phyloP scores from a whole-genome alignment of 1,140 invertebrate species.

The Contarinia nasturtii region DNA sequence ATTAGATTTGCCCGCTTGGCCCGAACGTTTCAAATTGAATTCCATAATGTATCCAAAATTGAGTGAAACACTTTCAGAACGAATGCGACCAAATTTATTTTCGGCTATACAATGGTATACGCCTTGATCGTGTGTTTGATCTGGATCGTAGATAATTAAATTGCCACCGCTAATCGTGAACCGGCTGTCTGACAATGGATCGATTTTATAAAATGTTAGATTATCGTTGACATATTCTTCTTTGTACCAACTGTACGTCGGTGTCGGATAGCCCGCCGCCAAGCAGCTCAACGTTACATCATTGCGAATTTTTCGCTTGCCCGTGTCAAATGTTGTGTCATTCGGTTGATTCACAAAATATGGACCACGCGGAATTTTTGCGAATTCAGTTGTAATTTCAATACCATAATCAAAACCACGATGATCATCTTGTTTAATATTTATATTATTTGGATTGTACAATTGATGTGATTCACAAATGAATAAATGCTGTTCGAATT shows the following conservation, averaged over 20 bases:
- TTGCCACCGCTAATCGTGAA: conserved; percentile 82
- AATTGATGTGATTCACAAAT: conserved; percentile 73
- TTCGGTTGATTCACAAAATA: conserved; percentile 72
- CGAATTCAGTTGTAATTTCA: conserved; percentile 46
- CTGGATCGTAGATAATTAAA: conserved; percentile 74
- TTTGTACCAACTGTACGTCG: conserved; percentile 80
- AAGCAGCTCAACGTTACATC: conserved; percentile 63
- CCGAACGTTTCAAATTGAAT: conserved; percentile 71
- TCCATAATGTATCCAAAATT: conserved; percentile 83
- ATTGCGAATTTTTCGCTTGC: conserved; percentile 45
- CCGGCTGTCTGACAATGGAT: conserved; percentile 50
- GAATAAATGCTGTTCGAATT: conserved; percentile 54
- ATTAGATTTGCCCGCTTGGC: conserved; percentile 69
- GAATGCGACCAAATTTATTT: conserved; percentile 75
- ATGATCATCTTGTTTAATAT: conserved; percentile 40
- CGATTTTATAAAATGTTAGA: conserved; percentile 45
- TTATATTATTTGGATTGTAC: conserved; percentile 36
- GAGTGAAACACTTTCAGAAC: conserved; percentile 70
- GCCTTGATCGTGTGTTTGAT: conserved; percentile 59
- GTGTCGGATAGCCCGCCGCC: conserved; percentile 75
- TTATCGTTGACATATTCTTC: conserved; percentile 70
- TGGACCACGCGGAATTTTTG: conserved; percentile 66
- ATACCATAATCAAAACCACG: conserved; percentile 70
- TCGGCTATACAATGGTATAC: conserved; percentile 79
- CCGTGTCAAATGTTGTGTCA: conserved; percentile 63